A percentile compares a stretch with the other conserved stretches of the same genome.
Evolutionary conservation across 2,888 invertebrate species (phyloP).

Genomic region (Drosophila stalkeri): DNA sequence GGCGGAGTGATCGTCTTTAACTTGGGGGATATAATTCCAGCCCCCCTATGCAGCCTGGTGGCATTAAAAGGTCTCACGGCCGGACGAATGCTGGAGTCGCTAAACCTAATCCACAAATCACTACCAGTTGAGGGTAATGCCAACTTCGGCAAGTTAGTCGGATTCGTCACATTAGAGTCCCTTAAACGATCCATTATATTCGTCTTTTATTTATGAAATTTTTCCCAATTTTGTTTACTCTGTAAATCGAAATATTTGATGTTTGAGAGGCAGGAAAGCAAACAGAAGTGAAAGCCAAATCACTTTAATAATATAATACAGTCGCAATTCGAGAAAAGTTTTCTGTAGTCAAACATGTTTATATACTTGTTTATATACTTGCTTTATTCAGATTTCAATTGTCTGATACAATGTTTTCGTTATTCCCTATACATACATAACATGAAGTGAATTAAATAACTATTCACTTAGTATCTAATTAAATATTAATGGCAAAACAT

Average conservation of each 20-base stretch:
- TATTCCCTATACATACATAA: slow-evolving; percentile 64
- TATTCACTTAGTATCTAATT: slow-evolving; percentile 56
- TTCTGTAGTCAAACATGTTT: neutral
- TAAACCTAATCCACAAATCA: slow-evolving; percentile 30
- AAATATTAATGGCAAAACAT: slow-evolving; percentile 54
- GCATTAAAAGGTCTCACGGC: neutral
- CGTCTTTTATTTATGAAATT: neutral
- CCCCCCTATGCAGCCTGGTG: neutral
- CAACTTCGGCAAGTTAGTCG: neutral
- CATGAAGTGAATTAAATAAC: slow-evolving; percentile 68
- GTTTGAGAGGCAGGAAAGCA: neutral
- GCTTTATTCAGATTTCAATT: slow-evolving; percentile 67
- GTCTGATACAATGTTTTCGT: slow-evolving; percentile 55
- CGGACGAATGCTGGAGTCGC: neutral
- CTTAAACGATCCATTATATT: neutral
- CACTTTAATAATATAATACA: neutral
- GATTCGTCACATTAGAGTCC: neutral
- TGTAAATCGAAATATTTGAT: neutral
- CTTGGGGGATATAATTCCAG: no score
- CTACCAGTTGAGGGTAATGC: neutral
- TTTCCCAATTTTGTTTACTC: neutral
- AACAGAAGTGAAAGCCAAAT: neutral
- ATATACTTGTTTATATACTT: slow-evolving; percentile 48
- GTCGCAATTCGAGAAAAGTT: neutral
- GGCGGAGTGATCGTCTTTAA: neutral